Evolutionary conservation across 30 jellyfish, hydroid and myxozoan genomes (phyloP), one percentile per base, ranked within the genome.

Genomic region (Aurelia aurita): DNA sequence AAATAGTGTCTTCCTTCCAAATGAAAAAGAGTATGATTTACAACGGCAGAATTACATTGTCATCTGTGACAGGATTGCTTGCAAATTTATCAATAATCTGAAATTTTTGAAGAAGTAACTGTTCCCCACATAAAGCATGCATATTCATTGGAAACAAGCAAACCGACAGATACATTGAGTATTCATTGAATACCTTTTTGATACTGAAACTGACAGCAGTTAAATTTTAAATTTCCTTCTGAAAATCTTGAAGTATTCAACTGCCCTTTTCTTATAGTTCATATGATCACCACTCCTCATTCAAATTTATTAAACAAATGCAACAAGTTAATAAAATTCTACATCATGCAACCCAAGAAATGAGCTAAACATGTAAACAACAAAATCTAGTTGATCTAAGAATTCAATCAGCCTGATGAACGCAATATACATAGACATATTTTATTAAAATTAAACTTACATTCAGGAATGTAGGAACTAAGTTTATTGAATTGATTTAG

Each of bases 121-220:
- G 75, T 74, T 27, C 53, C 27, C 25, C 86, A 74, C 45, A 74
- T 58, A 22, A 12, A 12, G 31, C 86, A 74, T 44, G 45, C 26
- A 58, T 70, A 70, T 58, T 28, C 65, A 43, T 28, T 20, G 67
- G 82, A 70, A 39, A 70, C 66, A 32, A 32, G 67, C 66, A 32
- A 70, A 32, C 82, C 82, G 1, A 70, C 82, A 14, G 67, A 70
- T 15, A 70, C 82, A 70, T 68, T 70, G 82, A 70, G 82, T 70
- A 39, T 20, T 34, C 1, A 13, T 70, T 70, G 49, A 67, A 23
- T 25, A 18, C 29, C 26, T 14, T 25, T n/a, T 14, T 5, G 5
- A 2, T 27, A 4, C 79, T 13, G 53, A 65, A 65, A 65, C 19
- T 65, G 19, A 11, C 27, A 19, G 49, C 19, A 20, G 34, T 65